These are phyloP conservation scores for Melieria omissa DNA, from an alignment of 2,888 invertebrate genomes.

Conservation along the genomic window DNA sequence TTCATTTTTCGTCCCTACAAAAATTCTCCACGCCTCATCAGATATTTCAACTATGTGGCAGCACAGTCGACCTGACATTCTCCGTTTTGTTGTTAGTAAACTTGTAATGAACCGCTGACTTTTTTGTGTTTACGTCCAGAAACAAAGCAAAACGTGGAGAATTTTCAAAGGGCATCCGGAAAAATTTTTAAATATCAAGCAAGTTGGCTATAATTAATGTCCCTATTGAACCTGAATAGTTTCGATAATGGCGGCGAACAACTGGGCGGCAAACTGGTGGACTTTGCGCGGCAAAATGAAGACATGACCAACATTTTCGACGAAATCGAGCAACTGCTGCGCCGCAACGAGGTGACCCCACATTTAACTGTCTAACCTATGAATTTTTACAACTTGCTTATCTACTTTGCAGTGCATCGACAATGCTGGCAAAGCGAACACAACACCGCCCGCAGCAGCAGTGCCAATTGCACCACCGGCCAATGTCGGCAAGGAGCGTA, in stretches of 20 bases:
- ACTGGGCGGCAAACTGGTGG: neutral
- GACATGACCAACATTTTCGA: conserved; percentile 45
- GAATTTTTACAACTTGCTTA: neutral
- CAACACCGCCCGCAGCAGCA: neutral
- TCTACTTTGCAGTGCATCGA: neutral
- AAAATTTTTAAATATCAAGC: too few species aligned
- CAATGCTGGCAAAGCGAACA: neutral
- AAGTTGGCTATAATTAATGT: neutral
- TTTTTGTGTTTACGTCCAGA: too few species aligned
- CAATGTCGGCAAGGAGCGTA: too few species aligned
- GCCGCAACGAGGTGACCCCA: conserved; percentile 42
- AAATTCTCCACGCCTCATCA: too few species aligned
- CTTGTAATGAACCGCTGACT: too few species aligned
- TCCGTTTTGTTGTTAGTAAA: too few species aligned
- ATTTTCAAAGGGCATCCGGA: too few species aligned
- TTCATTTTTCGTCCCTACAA: too few species aligned
- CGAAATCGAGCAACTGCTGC: conserved; percentile 46
- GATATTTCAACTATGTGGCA: too few species aligned
- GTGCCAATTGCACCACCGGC: neutral
- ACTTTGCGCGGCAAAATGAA: neutral
- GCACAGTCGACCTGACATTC: too few species aligned
- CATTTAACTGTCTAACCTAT: too few species aligned
- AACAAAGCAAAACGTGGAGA: too few species aligned
- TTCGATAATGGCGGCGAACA: neutral
- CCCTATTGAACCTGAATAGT: neutral